Conservation (phyloP, 2,113 vertebrate species). For the Embiotoca jacksoni region DNA sequence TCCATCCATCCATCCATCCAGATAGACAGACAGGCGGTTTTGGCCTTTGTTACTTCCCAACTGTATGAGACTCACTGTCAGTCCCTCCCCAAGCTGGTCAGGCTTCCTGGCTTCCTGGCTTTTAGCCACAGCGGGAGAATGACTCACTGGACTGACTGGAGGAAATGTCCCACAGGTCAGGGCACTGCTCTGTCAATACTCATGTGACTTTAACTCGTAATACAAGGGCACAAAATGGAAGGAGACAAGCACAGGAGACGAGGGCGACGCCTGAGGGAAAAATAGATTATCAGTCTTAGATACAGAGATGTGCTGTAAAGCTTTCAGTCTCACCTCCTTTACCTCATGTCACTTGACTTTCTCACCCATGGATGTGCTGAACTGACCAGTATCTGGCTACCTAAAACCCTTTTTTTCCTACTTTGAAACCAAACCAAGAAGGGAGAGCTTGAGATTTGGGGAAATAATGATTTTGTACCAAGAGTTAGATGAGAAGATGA, state of each 20-base stretch:
- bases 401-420: not conserved
- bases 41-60: constrained; percentile 47
- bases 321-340: constrained; percentile 7
- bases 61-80: constrained; percentile 45
- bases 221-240: constrained; percentile 57
- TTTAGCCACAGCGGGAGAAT: constrained; percentile 55
- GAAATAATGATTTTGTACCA: not conserved
- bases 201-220: constrained; percentile 46
- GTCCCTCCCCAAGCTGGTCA: constrained; percentile 9
- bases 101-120: not conserved
- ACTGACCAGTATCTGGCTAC: not conserved
- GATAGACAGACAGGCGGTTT: constrained; percentile 36
- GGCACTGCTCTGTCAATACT: constrained; percentile 35
- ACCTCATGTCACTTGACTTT: constrained; percentile 1
- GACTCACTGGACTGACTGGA: constrained; percentile 64
- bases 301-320: constrained; percentile 26
- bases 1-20: constrained; percentile 23
- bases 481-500: not conserved
- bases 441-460: not conserved
- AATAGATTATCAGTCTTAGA: constrained; percentile 32
- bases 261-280: constrained; percentile 27
- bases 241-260: constrained; percentile 19
- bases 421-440: not conserved
- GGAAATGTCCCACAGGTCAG: constrained; percentile 45
- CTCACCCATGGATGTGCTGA: not conserved